A percentile compares a stretch with the other conserved stretches of the same genome.
Conservation (phyloP, 2,888 invertebrate genomes). For the Diarsia dahlii region DNA sequence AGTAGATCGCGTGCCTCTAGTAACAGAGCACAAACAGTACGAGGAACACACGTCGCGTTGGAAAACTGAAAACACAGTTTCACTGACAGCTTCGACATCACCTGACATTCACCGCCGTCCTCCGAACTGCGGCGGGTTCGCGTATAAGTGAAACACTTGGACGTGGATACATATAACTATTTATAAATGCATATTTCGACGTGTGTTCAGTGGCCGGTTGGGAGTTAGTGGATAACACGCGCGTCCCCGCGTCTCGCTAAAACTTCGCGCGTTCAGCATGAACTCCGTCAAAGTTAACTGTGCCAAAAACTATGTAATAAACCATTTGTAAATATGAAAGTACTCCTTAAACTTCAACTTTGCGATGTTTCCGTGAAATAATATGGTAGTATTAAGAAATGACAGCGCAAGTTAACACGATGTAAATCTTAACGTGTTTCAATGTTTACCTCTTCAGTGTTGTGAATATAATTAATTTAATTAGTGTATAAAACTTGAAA, state of each 20-base stretch:
- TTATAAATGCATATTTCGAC: conserved; percentile 84
- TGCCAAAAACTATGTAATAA: conserved; percentile 84
- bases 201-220: conserved; percentile 80
- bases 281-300: conserved; percentile 80
- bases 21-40: conserved; percentile 89
- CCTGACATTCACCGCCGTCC: conserved; percentile 85
- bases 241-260: conserved; percentile 72
- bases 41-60: conserved; percentile 86
- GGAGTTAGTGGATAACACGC: conserved; percentile 78
- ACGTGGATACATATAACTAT: conserved; percentile 84
- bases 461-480: conserved; percentile 85
- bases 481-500: conserved; percentile 70
- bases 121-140: conserved; percentile 77
- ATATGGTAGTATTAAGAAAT: conserved; percentile 74
- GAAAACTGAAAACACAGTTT: conserved; percentile 88
- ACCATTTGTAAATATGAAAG: conserved; percentile 74
- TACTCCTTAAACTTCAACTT: conserved; percentile 65
- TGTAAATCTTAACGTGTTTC: conserved; percentile 81
- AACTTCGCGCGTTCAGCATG: conserved; percentile 79
- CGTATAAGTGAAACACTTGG: conserved; percentile 81
- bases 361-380: conserved; percentile 79
- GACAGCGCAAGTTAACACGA: conserved; percentile 78
- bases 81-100: conserved; percentile 87
- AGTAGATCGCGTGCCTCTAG: conserved; percentile 89
- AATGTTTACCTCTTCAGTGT: conserved; percentile 90